Evolutionary conservation across 2,797 vertebrate genomes (phyloP), one percentile per base, ranked within the genome.

Genomic region (Sebastes melanostomus): DNA sequence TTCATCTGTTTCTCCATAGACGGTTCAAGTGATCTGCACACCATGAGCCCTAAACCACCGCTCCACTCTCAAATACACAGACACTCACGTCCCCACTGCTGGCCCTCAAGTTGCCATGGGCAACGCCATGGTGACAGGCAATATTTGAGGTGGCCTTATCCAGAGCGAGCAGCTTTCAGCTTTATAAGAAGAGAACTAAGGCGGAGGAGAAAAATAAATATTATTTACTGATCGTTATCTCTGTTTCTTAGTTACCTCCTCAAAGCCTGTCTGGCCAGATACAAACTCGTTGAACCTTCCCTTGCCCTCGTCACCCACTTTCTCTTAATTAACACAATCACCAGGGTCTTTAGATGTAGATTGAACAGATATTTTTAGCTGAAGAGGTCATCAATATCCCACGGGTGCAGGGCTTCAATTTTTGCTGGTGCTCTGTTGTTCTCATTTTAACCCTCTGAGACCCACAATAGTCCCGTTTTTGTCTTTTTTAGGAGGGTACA

Each of bases 111-210:
- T 89, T 85, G 87, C 87, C 46, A 83, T 58, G 77, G 88, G 81
- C 82, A 80, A 89, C 79, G 3, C 68, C 81, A 63, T 72, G 73
- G 77, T 79, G 83, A 87, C 79, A 50, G 63, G 32, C 68, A 61
- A 50, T 84, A 65, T 83, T 85, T 84, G 78, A 83, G 60, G 63
- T 79, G 72, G 70, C 58, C 69, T 87, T 69, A 81, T 83, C 83
- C 82, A 66, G 52, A 83, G 62, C 2, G 14, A 78, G 78, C 75
- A 78, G 75, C 58, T 59, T 77, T 30, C n/a, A 18, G 34, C 24
- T 84, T 82, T 68, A 54, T 75, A 29, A 79, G 22, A 56, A 50
- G 67, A 67, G 22, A 75, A n/a, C 11, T 34, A 62, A 4, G 22
- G 27, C 56, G 13, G 20, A 72, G 56, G 55, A 69, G 72, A 14